Base-by-base conservation (phyloP, 2,888 invertebrate species). In the Tenthredo livida region DNA sequence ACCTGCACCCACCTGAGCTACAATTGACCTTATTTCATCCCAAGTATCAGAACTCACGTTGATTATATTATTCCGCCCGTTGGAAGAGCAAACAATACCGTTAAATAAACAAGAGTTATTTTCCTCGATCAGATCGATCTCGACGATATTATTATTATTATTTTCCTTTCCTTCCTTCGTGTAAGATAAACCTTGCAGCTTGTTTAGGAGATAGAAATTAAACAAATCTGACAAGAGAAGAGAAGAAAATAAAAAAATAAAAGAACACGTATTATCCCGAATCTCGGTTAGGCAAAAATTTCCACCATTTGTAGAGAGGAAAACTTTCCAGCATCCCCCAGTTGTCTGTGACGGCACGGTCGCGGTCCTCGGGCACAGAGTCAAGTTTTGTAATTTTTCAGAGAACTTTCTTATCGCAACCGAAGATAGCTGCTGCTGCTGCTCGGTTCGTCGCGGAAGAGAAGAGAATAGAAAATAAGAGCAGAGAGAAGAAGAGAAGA, bases 311-410 rank as follows among this genome's bases (percentile, higher is more conserved):
- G 80, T 80, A 67, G 40, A 78, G 54, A 78, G 61, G 2, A 80
- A 80, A 80, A 33, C 33, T 80, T 80, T n/a, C 61, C 29, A 12
- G 61, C 21, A 50, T 61, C 25, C 77, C 33, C 33, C 12, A 21
- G 7, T 40, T 12, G 37, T 33, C 85, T 85, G 84, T 85, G 85
- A 86, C 86, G 84, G 84, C 82, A 84, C 33, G 75, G 73, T 12
- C 86, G 72, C 85, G 73, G 75, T 29, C 84, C 43, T 85, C 58
- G 73, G 67, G 65, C n/a, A 65, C 37, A 29, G 40, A 84, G 78
- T 40, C 15, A 85, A 85, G 82, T 85, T 85, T 80, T 70, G 78
- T 58, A 73, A 87, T 88, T 89, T 87, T 87, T 85, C 86, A 84
- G 61, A 75, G 70, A 88, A 88, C 86, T 88, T 88, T 84, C 58